Percentiles rank a stretch among this genome's conserved stretches.
Evolutionary conservation across 2,113 vertebrate genomes (phyloP).

Genomic region (Pedetes capensis): DNA sequence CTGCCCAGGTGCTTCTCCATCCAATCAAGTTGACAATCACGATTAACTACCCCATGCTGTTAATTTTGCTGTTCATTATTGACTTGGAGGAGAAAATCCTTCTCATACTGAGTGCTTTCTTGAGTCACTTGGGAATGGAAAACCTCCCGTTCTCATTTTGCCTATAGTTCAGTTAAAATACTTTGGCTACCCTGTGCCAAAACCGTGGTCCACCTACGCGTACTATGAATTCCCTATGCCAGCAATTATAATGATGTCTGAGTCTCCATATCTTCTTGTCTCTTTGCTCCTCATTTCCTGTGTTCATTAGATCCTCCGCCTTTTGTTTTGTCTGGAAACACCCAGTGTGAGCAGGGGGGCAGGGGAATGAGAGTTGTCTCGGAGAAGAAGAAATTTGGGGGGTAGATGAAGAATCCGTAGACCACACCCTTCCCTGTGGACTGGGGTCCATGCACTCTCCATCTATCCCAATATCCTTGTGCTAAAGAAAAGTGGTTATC

Average conservation of each 20-base stretch:
- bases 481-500: background rate
- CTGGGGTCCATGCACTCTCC: background rate
- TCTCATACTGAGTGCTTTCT: background rate
- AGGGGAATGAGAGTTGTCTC: background rate
- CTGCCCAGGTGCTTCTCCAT: too few species aligned
- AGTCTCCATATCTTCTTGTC: accelerated
- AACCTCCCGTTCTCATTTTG: background rate
- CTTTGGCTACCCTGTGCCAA: background rate
- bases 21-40: background rate
- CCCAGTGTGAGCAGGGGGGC: background rate
- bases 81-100: background rate
- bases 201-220: background rate
- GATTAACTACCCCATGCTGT: background rate
- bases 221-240: background rate
- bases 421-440: background rate
- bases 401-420: accelerated
- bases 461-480: background rate
- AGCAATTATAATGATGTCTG: too few species aligned
- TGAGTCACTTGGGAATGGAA: background rate
- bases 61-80: too few species aligned
- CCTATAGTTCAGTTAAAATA: background rate
- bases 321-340: background rate
- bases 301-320: background rate
- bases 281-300: background rate
- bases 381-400: background rate